Percentiles rank a stretch among this genome's conserved stretches.
Evolutionary conservation across 2,113 vertebrate genomes (phyloP).

Genomic region (Phalacrocorax pelagicus): DNA sequence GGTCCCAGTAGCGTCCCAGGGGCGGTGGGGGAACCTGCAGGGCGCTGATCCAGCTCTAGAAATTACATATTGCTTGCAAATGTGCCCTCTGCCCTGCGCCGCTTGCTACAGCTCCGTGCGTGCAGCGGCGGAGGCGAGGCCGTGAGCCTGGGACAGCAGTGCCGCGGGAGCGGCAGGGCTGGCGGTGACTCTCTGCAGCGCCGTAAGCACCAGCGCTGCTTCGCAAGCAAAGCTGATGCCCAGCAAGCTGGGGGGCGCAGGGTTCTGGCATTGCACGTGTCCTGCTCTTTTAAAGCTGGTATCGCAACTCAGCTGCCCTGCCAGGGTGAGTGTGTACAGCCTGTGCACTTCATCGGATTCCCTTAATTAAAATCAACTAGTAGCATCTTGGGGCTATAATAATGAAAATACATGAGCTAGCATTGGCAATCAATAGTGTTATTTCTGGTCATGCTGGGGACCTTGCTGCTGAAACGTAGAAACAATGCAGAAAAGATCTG

Average conservation of each 20-base stretch:
- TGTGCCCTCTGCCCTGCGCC: background rate
- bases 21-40: background rate
- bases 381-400: background rate
- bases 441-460: background rate
- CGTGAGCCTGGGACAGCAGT: no score
- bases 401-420: background rate
- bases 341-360: background rate
- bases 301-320: accelerated
- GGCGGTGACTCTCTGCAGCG: accelerated
- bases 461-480: background rate
- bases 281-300: background rate
- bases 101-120: accelerated
- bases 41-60: accelerated
- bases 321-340: background rate
- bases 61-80: accelerated
- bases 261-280: accelerated
- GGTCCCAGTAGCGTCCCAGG: accelerated
- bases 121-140: background rate
- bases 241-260: background rate
- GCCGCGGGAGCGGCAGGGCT: background rate
- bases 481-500: background rate
- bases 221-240: background rate
- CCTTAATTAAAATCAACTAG: background rate
- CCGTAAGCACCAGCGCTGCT: accelerated
- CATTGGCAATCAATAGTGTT: background rate